Percentiles rank a stretch among this genome's conserved stretches.
Conservation (phyloP, 2,888 invertebrate genomes). For the Diarsia rubi region DNA sequence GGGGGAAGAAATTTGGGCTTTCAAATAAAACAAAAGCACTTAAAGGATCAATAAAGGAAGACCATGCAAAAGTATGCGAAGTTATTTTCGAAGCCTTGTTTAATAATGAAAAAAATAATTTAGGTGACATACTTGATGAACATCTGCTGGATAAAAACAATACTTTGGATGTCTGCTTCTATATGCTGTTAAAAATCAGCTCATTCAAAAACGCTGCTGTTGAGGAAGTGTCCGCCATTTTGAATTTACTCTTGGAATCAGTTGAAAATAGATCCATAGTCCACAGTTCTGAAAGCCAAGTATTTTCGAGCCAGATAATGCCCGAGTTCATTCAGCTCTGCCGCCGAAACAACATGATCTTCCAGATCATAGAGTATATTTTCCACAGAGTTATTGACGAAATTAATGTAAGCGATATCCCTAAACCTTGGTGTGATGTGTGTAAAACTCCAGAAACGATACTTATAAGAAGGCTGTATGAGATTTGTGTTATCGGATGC, state of each 20-base stretch:
- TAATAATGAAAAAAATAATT: slow-evolving; percentile 72
- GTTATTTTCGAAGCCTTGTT: slow-evolving; percentile 80
- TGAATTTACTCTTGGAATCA: slow-evolving; percentile 85
- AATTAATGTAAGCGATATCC: slow-evolving; percentile 81
- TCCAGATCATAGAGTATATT: slow-evolving; percentile 90
- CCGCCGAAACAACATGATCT: slow-evolving; percentile 86
- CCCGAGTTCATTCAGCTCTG: slow-evolving; percentile 80
- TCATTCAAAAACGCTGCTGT: slow-evolving; percentile 80
- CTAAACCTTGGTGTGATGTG: slow-evolving; percentile 86
- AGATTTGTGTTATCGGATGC: slow-evolving; percentile 88
- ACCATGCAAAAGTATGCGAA: slow-evolving; percentile 75
- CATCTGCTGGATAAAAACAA: slow-evolving; percentile 76
- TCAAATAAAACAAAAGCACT: slow-evolving; percentile 68
- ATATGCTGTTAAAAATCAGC: slow-evolving; percentile 85
- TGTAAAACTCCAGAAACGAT: slow-evolving; percentile 80
- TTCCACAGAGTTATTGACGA: slow-evolving; percentile 87
- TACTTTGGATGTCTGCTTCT: slow-evolving; percentile 81
- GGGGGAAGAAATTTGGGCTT: slow-evolving; percentile 82
- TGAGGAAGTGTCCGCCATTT: slow-evolving; percentile 80
- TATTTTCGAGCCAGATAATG: slow-evolving; percentile 78
- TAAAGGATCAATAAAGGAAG: slow-evolving; percentile 70
- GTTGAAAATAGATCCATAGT: slow-evolving; percentile 81
- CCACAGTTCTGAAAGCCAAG: slow-evolving; percentile 73
- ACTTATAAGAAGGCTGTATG: slow-evolving; percentile 84
- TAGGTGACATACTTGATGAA: slow-evolving; percentile 78